Percentiles rank a stretch among this genome's conserved stretches.
Evolutionary conservation across 64 coral and sea anemone genomes (phyloP).

Genomic region (Orbicella faveolata): DNA sequence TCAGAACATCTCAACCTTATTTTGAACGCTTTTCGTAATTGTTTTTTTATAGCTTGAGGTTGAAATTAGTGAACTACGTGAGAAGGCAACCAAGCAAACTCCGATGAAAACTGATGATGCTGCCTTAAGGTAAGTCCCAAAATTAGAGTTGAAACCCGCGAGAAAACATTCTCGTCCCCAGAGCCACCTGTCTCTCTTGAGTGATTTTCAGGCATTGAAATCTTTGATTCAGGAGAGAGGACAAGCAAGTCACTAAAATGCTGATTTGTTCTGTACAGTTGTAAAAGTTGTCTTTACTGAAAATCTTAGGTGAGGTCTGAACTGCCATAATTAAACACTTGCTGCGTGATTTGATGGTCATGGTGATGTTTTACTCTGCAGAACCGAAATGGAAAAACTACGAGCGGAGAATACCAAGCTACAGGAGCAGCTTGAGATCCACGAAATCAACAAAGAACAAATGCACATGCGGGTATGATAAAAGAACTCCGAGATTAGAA

Average conservation of each 20-base stretch:
- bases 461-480: no score
- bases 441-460: slow-evolving; percentile 35
- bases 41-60: neutral
- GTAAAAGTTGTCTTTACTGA: no score
- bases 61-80: slow-evolving; percentile 5
- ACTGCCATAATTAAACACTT: no score
- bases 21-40: neutral
- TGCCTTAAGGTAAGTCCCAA: neutral
- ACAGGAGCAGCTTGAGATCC: slow-evolving; percentile 67
- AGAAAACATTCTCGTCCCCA: no score
- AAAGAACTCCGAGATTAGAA: no score
- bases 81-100: neutral
- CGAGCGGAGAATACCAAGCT: slow-evolving; percentile 67
- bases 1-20: neutral
- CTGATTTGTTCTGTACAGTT: no score
- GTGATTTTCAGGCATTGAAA: no score
- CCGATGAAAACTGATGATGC: neutral
- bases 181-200: no score
- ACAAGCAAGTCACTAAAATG: no score
- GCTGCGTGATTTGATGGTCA: neutral
- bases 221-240: no score
- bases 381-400: slow-evolving; percentile 71
- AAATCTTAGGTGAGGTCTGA: no score
- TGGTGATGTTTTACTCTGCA: neutral
- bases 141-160: no score